These are phyloP conservation scores for Phacellophora camtschatica DNA, from an alignment of 30 jellyfish, hydroid and myxozoan species.

Conservation along the genomic window DNA sequence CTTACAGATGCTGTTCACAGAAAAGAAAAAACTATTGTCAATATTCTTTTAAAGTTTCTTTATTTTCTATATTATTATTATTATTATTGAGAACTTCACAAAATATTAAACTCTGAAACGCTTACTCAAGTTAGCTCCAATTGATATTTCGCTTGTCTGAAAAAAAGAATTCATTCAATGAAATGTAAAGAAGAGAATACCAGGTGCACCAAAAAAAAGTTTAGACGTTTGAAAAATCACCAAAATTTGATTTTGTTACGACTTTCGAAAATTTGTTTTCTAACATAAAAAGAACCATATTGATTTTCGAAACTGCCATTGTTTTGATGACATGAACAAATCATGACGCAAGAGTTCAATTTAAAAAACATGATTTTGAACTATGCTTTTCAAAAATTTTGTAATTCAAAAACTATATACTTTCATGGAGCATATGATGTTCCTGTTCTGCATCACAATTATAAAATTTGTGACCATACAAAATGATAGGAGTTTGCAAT, in stretches of 20 bases:
- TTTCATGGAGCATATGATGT: no score
- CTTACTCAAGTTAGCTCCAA: slow-evolving; percentile 41
- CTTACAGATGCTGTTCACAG: not conserved
- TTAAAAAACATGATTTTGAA: no score
- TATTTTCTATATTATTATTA: no score
- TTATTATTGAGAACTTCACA: no score
- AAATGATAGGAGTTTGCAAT: no score
- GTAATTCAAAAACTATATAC: no score
- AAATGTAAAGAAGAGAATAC: not conserved
- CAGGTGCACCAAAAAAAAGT: not conserved
- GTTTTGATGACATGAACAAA: not conserved
- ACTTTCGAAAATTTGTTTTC: not conserved
- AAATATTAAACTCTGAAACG: no score
- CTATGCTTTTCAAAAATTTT: no score
- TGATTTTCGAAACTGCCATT: not conserved
- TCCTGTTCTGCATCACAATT: no score
- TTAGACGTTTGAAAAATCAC: not conserved
- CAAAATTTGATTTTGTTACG: not conserved
- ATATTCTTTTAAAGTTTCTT: no score
- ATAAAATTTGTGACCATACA: no score
- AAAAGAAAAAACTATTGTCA: not conserved
- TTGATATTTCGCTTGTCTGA: slow-evolving; percentile 62
- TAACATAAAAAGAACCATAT: not conserved
- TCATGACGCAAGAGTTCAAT: no score
- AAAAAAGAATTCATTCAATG: not conserved